Conservation (phyloP, 2,797 vertebrate species). For the Tapera naevia region DNA sequence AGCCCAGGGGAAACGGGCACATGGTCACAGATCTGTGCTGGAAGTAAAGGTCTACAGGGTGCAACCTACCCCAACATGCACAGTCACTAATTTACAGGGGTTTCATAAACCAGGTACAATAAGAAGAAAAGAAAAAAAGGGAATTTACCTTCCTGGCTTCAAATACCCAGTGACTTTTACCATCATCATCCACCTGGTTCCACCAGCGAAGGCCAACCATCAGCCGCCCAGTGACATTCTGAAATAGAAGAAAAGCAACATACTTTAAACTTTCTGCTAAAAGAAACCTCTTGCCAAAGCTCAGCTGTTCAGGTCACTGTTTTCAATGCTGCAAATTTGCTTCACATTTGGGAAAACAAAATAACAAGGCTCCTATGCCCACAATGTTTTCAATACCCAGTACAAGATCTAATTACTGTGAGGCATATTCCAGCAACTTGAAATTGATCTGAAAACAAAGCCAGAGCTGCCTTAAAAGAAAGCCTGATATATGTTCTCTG, state of each 20-base stretch:
- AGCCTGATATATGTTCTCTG: not conserved
- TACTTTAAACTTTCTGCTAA: not conserved
- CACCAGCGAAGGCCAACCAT: slow-evolving; percentile 97
- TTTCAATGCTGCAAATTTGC: not conserved
- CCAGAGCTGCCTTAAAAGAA: not conserved
- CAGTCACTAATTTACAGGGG: rapidly evolving
- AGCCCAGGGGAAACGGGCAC: not conserved
- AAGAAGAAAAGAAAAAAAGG: not conserved
- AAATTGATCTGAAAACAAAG: not conserved
- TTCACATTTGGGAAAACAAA: not conserved
- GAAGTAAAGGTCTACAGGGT: rapidly evolving
- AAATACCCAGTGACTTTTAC: slow-evolving; percentile 93
- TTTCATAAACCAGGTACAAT: not conserved
- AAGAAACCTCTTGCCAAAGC: not conserved
- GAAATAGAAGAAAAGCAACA: not conserved
- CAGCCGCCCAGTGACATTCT: slow-evolving; percentile 93
- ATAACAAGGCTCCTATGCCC: not conserved
- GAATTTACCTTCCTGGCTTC: slow-evolving; percentile 89
- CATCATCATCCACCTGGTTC: slow-evolving; percentile 98
- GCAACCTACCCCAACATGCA: not conserved
- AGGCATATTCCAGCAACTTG: rapidly evolving
- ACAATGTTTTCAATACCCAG: rapidly evolving
- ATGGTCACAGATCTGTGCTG: not conserved
- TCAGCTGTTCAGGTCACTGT: not conserved
- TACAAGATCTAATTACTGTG: not conserved